Percentiles rank a stretch among this genome's conserved stretches.
These are phyloP conservation scores for Lasioglossum leucozonium DNA, from an alignment of 2,888 invertebrate genomes.

Conservation along the genomic window DNA sequence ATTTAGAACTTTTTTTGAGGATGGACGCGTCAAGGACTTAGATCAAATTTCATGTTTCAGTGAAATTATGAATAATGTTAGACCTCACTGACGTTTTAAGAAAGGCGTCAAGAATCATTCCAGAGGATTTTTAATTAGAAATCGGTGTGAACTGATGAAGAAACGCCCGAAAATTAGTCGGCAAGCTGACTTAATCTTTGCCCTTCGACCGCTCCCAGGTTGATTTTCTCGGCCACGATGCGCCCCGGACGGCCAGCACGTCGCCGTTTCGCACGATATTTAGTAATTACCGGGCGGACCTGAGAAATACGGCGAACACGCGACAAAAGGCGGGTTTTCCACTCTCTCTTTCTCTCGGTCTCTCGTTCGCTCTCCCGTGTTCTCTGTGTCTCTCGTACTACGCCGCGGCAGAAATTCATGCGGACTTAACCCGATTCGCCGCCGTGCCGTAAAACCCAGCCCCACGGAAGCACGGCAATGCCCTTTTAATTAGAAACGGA, in stretches of 20 bases:
- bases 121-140: conserved; percentile 44
- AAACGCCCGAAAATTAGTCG: conserved; percentile 40
- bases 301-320: conserved; percentile 29
- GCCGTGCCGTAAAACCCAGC: conserved; percentile 30
- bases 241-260: conserved; percentile 3
- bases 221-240: conserved; percentile 8
- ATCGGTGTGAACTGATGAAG: not conserved
- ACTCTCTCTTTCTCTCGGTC: not conserved
- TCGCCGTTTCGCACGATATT: conserved; percentile 55
- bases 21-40: not conserved
- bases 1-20: not conserved
- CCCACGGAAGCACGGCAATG: conserved; percentile 40
- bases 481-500: conserved; percentile 58
- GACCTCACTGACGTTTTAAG: too few species aligned
- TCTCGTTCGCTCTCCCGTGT: not conserved
- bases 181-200: conserved; percentile 37
- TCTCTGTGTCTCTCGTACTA: not conserved
- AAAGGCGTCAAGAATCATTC: not conserved
- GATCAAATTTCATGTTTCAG: too few species aligned
- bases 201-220: not conserved
- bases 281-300: conserved; percentile 46
- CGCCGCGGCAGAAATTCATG: conserved; percentile 42
- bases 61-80: too few species aligned
- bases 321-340: conserved; percentile 35
- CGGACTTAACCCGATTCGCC: conserved; percentile 47